phyloP scores from a whole-genome alignment of 2,888 invertebrate genomes.

The Callinectes sapidus region DNA sequence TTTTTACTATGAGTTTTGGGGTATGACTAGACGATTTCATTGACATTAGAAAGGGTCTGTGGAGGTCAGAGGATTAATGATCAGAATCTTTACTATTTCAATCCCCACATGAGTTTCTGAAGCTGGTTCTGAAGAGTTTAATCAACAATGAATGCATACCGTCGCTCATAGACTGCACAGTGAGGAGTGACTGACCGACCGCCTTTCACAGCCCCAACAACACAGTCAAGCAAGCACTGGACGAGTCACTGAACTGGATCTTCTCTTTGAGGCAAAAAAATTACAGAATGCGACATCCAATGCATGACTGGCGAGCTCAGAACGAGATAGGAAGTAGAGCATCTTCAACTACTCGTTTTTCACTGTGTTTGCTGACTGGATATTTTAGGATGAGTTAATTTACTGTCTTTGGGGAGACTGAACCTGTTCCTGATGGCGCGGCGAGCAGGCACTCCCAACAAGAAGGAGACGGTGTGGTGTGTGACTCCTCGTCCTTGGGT shows the following conservation, averaged over 20 bases:
- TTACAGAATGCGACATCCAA: not conserved
- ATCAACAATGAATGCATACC: not conserved
- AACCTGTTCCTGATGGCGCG: not conserved
- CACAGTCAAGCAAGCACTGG: not conserved
- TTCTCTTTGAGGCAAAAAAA: constrained; percentile 3
- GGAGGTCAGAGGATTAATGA: too few relatives aligned
- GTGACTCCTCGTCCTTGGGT: not conserved
- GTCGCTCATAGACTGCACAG: not conserved
- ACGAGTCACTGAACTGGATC: not conserved
- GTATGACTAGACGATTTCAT: too few relatives aligned
- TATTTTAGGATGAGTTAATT: not conserved
- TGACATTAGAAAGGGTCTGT: too few relatives aligned
- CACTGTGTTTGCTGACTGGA: not conserved
- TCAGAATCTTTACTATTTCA: too few relatives aligned
- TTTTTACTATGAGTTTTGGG: too few relatives aligned
- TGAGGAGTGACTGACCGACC: not conserved
- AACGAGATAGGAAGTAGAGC: not conserved
- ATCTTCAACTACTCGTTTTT: not conserved
- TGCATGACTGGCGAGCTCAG: not conserved
- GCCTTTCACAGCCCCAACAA: not conserved
- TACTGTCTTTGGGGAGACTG: not conserved
- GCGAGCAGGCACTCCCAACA: not conserved
- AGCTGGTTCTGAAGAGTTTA: too few relatives aligned
- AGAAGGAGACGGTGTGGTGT: not conserved
- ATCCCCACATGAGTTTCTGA: too few relatives aligned